Evolutionary conservation across 2,888 invertebrate species (phyloP).

Genomic region (Heliconius erato): DNA sequence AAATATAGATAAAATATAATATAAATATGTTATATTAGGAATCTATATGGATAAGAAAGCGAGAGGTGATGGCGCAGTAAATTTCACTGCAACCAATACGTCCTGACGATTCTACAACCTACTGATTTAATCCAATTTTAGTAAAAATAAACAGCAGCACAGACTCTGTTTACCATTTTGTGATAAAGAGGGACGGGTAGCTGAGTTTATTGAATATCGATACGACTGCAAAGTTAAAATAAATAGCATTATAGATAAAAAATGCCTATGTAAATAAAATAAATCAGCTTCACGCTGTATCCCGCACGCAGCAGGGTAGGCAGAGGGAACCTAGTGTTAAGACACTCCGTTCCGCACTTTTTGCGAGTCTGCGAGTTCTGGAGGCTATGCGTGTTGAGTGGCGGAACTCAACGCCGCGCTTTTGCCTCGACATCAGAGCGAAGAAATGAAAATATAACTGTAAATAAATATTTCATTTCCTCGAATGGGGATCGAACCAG

Average conservation of each 20-base stretch:
- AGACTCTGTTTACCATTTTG: not conserved
- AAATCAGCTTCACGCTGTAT: too few relatives aligned
- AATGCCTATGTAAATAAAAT: not conserved
- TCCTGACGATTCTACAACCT: too few relatives aligned
- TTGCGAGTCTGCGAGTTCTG: too few relatives aligned
- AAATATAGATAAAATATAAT: not conserved
- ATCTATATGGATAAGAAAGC: slow-evolving; percentile 11
- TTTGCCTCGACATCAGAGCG: too few relatives aligned
- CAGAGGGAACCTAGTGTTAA: too few relatives aligned
- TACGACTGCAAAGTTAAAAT: not conserved
- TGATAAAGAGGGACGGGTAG: not conserved
- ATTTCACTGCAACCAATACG: not conserved
- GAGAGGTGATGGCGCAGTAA: not conserved
- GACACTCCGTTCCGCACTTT: too few relatives aligned
- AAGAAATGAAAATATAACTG: too few relatives aligned
- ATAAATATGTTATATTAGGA: not conserved
- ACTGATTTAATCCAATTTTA: not conserved
- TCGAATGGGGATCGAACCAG: too few relatives aligned
- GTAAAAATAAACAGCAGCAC: not conserved
- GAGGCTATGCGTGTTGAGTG: too few relatives aligned
- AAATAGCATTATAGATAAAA: not conserved
- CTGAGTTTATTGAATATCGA: not conserved
- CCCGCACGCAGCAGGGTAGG: too few relatives aligned
- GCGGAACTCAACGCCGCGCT: too few relatives aligned
- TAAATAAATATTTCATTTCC: too few relatives aligned